Base-by-base conservation (phyloP, 2,888 invertebrate species). In the Tipula lateralis region DNA sequence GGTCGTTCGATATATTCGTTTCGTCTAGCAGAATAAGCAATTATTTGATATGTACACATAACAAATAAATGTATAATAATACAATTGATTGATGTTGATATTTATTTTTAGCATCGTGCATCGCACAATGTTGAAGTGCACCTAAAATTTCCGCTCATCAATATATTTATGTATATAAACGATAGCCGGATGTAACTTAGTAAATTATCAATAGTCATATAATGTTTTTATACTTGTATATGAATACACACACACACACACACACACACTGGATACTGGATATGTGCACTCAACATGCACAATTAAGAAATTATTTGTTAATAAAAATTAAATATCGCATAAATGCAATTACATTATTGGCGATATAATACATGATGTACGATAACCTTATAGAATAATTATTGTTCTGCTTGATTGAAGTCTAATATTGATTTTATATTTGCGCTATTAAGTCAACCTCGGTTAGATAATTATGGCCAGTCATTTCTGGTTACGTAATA, bases 271-370 rank as follows among this genome's bases (percentile, higher is more conserved):
- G 66, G 66, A 24, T 66, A 66, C 19, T 66, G 66, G 66, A 24
- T 66, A 66, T 44, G 16, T 16, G 2, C 16, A 16, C 44, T 16
- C 7, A 44, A 44, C 4, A 16, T 16, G 0, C 16, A 44, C 2
- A 16, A 24, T 24, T 16, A n/a, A n/a, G 6, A 2, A 39, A n/a
- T 39, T 39, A 24, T 66, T 66, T 9, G 66, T 19, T 66, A 24
- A 66, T 66, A 66, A 19, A 50, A n/a, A 44, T 44, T 4, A 66
- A 66, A 66, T 24, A 66, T 66, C 66, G 24, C 24, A 13, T 66
- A 66, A 66, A 66, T 66, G 66, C 66, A 66, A 66, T 66, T 66
- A 66, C 66, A 66, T 66, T 66, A 66, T 66, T 66, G 66, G 16
- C 24, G 24, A 19, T 66, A 66, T 44, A 9, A 36, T 12, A 12